A percentile compares a stretch with the other conserved stretches of the same genome.
Evolutionary conservation across 2,888 invertebrate genomes (phyloP).

Genomic region (Mylabris sibirica): DNA sequence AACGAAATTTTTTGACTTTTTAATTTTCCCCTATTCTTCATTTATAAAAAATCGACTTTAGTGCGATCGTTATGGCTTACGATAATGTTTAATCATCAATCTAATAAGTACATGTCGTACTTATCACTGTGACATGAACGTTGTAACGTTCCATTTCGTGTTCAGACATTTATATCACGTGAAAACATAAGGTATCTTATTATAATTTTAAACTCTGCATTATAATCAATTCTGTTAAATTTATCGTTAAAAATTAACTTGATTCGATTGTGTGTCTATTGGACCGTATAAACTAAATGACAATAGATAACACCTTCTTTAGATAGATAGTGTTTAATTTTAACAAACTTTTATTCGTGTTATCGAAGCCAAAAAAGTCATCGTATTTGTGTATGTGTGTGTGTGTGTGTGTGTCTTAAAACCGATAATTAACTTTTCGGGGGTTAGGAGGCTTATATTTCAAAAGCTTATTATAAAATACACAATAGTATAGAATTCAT

Average conservation of each 20-base stretch:
- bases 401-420: neutral
- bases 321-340: neutral
- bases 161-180: too few relatives aligned
- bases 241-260: neutral
- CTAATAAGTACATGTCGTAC: neutral
- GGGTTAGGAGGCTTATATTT: neutral
- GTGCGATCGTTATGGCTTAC: too few relatives aligned
- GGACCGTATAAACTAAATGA: neutral
- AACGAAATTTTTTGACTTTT: too few relatives aligned
- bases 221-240: neutral
- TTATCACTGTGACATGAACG: neutral
- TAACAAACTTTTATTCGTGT: neutral
- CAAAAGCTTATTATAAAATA: neutral
- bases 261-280: neutral
- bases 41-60: neutral
- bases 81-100: neutral
- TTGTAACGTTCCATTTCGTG: too few relatives aligned
- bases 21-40: neutral
- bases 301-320: neutral
- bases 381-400: neutral
- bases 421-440: neutral
- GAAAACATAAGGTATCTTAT: too few relatives aligned
- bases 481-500: neutral
- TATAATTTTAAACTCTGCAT: neutral
- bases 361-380: neutral